Conservation (phyloP, 2,888 invertebrate species). For the Patella ulyssiponensis region DNA sequence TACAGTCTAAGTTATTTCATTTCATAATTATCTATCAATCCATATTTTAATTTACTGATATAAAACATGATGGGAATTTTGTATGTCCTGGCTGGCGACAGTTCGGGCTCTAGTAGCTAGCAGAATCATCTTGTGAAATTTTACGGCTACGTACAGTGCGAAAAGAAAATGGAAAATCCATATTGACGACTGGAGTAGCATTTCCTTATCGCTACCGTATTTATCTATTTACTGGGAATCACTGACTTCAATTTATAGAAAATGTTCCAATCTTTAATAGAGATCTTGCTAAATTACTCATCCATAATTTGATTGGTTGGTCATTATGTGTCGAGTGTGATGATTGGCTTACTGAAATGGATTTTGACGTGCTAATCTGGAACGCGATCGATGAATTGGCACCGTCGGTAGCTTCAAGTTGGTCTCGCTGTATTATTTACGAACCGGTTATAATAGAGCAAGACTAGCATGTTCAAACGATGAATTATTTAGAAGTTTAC, state of each 20-base stretch:
- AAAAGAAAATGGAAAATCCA: background rate
- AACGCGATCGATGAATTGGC: background rate
- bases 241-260: conserved; percentile 1
- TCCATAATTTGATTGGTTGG: conserved; percentile 9
- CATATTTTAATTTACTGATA: too few species aligned
- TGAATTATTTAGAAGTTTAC: conserved; percentile 4
- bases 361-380: conserved; percentile 9
- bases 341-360: conserved; percentile 10
- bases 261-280: conserved; percentile 4
- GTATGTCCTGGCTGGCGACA: too few species aligned
- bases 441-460: background rate
- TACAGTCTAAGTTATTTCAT: too few species aligned
- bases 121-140: too few species aligned
- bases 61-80: too few species aligned
- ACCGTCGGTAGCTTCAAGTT: background rate
- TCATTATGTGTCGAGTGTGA: conserved; percentile 7
- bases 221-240: background rate
- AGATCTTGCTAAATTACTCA: conserved; percentile 8
- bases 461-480: conserved; percentile 3
- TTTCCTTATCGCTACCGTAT: background rate
- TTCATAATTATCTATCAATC: too few species aligned
- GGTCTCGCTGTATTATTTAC: conserved; percentile 1
- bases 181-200: background rate
- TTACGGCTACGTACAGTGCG: too few species aligned
- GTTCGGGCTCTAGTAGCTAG: too few species aligned